Evolutionary conservation across 64 coral and sea anemone genomes (phyloP).

Genomic region (Actinia tenebrosa): DNA sequence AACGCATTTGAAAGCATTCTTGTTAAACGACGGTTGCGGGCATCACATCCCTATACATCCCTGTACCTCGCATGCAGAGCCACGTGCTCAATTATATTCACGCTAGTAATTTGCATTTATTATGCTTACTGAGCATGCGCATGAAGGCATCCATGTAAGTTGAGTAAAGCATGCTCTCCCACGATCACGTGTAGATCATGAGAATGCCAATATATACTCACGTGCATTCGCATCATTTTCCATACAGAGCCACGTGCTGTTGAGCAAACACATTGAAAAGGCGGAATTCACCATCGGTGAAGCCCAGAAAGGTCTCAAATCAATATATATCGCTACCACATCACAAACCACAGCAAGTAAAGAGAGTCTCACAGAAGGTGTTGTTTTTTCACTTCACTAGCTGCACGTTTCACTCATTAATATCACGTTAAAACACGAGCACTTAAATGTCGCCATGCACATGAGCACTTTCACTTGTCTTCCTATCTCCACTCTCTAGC

Average conservation of each 20-base stretch:
- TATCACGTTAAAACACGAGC: neutral
- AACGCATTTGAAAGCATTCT: too few relatives aligned
- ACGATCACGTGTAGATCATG: neutral
- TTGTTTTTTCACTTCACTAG: conserved; percentile 21
- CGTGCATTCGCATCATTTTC: conserved; percentile 13
- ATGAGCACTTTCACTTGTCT: neutral
- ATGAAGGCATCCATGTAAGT: neutral
- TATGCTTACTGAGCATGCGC: too few relatives aligned
- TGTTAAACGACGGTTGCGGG: too few relatives aligned
- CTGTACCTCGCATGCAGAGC: too few relatives aligned
- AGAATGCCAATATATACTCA: neutral
- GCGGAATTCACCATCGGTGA: conserved; percentile 53
- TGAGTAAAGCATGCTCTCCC: neutral
- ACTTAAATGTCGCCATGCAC: neutral
- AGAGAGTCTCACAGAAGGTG: conserved; percentile 48
- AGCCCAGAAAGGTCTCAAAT: conserved; percentile 75
- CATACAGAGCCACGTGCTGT: conserved; percentile 48
- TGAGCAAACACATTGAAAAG: conserved; percentile 63
- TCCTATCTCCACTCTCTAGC: neutral
- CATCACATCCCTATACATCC: too few relatives aligned
- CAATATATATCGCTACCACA: conserved; percentile 44
- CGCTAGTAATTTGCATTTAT: too few relatives aligned
- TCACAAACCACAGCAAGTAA: conserved; percentile 37
- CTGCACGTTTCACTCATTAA: conserved; percentile 24
- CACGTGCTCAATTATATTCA: too few relatives aligned